phyloP scores from a whole-genome alignment of 2,113 vertebrate genomes.

The Indicator indicator region DNA sequence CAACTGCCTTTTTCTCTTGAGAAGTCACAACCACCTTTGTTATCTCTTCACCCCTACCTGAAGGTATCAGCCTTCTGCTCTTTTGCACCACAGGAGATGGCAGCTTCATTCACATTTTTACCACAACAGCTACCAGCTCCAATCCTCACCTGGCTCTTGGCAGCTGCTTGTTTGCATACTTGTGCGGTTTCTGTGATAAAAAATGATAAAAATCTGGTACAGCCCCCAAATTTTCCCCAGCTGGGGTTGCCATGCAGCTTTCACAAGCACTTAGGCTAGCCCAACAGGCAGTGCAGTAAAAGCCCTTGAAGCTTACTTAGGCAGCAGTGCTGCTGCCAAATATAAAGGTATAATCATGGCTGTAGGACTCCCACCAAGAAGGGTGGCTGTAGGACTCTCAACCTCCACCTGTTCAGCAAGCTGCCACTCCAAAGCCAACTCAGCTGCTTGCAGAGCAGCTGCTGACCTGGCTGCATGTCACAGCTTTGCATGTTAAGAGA shows the following conservation, averaged over 20 bases:
- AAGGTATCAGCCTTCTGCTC: not conserved
- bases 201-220: not conserved
- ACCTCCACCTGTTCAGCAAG: conserved; percentile 29
- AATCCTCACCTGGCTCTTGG: not conserved
- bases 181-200: not conserved
- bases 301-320: not conserved
- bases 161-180: not conserved
- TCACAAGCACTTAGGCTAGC: not conserved
- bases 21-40: fast-evolving
- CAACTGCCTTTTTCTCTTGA: not conserved
- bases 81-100: not conserved
- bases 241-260: not conserved
- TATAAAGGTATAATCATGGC: not conserved
- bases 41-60: not conserved
- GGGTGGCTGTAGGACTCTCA: not conserved
- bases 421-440: conserved; percentile 13
- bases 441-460: conserved; percentile 50
- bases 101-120: not conserved
- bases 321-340: not conserved
- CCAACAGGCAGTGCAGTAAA: not conserved
- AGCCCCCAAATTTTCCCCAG: not conserved
- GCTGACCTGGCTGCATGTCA: conserved; percentile 20
- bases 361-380: not conserved
- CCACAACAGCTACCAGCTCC: not conserved
- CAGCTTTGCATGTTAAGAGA: not conserved